Conservation (phyloP, 2,113 vertebrate genomes). For the Mesembrinibis cayennensis region DNA sequence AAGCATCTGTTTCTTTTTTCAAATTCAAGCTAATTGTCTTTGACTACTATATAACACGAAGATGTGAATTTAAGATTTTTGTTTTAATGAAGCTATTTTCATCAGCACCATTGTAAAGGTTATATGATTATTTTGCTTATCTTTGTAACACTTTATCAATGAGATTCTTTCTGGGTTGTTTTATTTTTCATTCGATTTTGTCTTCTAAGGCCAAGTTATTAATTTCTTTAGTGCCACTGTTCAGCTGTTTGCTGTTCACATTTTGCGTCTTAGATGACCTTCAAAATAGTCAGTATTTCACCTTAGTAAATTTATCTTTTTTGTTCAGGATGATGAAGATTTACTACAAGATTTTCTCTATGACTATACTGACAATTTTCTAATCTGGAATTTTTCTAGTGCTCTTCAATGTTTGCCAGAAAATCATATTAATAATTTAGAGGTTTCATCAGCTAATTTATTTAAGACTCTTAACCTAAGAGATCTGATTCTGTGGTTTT, state of each 20-base stretch:
- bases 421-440: background rate
- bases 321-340: background rate
- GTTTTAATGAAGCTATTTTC: background rate
- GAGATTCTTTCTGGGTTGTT: background rate
- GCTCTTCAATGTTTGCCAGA: background rate
- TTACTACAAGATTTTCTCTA: background rate
- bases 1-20: background rate
- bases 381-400: background rate
- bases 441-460: background rate
- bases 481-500: background rate
- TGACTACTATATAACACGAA: background rate
- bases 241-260: background rate
- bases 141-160: slow-evolving; percentile 4
- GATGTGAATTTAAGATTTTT: background rate
- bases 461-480: background rate
- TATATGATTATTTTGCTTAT: background rate
- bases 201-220: background rate
- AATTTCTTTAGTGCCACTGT: background rate
- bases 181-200: background rate
- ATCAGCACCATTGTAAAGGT: background rate
- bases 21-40: background rate
- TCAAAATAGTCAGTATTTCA: slow-evolving; percentile 22
- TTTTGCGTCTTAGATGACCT: background rate
- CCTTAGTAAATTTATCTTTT: background rate
- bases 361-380: background rate